Evolutionary conservation across 2,797 vertebrate species (phyloP).

Genomic region (Tiaroga cobitis): DNA sequence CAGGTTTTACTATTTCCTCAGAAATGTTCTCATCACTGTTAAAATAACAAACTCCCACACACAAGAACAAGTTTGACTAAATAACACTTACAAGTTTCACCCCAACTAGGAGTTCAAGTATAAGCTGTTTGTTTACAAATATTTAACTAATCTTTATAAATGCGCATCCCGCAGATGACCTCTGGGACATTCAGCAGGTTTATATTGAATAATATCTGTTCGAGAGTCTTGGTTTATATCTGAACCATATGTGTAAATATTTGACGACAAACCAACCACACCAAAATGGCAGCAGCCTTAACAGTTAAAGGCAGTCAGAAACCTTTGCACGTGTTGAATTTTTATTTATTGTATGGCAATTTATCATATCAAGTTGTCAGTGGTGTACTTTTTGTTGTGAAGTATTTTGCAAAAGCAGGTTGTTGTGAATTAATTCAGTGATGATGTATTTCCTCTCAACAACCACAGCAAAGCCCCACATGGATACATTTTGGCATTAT

Average conservation of each 20-base stretch:
- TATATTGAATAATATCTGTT: neutral
- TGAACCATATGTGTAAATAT: neutral
- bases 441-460: neutral
- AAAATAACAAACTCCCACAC: slow-evolving; percentile 13
- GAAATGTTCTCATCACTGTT: slow-evolving; percentile 6
- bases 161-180: neutral
- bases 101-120: neutral
- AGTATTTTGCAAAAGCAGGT: neutral
- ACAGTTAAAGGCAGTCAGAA: neutral
- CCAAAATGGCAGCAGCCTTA: neutral
- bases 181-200: neutral
- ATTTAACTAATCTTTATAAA: neutral
- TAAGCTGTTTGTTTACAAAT: neutral
- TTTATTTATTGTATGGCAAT: neutral
- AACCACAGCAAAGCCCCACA: neutral
- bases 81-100: neutral
- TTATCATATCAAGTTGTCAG: neutral
- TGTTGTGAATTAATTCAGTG: neutral
- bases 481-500: neutral
- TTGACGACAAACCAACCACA: neutral
- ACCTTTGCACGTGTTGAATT: neutral
- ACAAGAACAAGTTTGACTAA: slow-evolving; percentile 14
- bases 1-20: slow-evolving; percentile 12
- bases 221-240: neutral
- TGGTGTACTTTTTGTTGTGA: neutral